Base-by-base conservation (phyloP, 2,113 vertebrate species). In the Bujurquina vittata region DNA sequence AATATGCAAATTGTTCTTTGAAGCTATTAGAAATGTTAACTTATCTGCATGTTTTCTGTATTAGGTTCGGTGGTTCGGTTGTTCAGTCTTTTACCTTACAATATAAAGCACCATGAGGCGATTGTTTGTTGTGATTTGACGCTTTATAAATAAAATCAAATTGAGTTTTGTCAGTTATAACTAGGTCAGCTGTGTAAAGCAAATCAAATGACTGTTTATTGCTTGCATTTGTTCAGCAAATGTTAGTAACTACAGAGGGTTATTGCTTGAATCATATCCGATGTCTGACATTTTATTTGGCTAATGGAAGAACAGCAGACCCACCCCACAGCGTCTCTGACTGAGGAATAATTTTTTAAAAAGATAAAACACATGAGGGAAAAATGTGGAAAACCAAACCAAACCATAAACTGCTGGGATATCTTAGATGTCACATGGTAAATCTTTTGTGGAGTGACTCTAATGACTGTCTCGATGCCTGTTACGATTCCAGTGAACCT, bases 261-360 rank as follows among this genome's bases (percentile, higher is more conserved):
- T 49, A 31, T 0, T 72, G 49, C 26, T 54, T 72, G 18, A 72
- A 2, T 52, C 17, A 31, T 26, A 67, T 46, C 22, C 3, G n/a
- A 0, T 31, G 29, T 72, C 23, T 52, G 6, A 31, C 67, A 31
- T 52, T 0, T 54, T 56, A 56, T 22, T 56, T 22, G 9, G 10
- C n/a, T 56, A 22, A 56, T 56, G n/a, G 54, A 22, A 56, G 10
- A 31, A 46, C 23, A 72, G 26, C 43, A 72, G 26, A 72, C 4
- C 8, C 22, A 29, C 11, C 43, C 0, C 0, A 2, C 46, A 49
- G 46, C 17, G 3, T 0, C 0, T 69, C 1, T 11, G 43, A 29
- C 10, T 17, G 35, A 26, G 4, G 7, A 67, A 67, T 46, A 0
- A 67, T 46, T 26, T 26, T 69, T 69, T 3, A 69, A 49, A 49